Conservation (phyloP, 1,140 invertebrate genomes). For the Lucilia sericata region DNA sequence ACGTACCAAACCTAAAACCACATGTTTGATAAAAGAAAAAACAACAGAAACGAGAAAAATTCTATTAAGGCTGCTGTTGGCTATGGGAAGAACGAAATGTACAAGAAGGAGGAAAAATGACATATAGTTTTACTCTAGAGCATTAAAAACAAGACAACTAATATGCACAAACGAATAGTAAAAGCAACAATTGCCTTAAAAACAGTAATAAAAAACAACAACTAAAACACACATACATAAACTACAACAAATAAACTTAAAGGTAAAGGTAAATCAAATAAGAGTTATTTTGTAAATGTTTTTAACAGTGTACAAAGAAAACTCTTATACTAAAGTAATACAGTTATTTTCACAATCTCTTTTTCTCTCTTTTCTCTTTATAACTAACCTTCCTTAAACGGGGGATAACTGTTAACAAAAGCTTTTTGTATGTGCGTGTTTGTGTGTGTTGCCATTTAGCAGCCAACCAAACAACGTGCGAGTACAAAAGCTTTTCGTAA, state of each 20-base stretch:
- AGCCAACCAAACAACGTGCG: not conserved
- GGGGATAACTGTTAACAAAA: not conserved
- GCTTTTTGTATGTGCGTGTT: not conserved
- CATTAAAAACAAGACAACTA: not conserved
- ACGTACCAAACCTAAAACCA: slow-evolving; percentile 36
- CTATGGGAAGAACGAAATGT: not conserved
- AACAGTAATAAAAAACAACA: not conserved
- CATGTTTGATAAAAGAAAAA: not conserved
- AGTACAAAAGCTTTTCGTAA: not conserved
- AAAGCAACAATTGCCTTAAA: slow-evolving; percentile 33
- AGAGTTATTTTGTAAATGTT: too few species aligned
- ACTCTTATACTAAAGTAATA: not conserved
- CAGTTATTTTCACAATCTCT: not conserved
- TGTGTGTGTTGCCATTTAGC: not conserved
- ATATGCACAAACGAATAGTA: not conserved
- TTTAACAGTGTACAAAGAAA: not conserved
- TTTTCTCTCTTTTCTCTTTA: slow-evolving; percentile 21
- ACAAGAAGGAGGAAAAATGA: not conserved
- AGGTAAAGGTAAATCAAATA: not conserved
- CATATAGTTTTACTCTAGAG: slow-evolving; percentile 14
- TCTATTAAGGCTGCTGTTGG: not conserved
- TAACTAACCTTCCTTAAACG: slow-evolving; percentile 39
- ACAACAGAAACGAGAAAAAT: not conserved
- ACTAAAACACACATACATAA: not conserved
- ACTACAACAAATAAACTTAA: not conserved